Conservation (phyloP, 1,140 invertebrate species). For the Drosophila pectinifera region DNA sequence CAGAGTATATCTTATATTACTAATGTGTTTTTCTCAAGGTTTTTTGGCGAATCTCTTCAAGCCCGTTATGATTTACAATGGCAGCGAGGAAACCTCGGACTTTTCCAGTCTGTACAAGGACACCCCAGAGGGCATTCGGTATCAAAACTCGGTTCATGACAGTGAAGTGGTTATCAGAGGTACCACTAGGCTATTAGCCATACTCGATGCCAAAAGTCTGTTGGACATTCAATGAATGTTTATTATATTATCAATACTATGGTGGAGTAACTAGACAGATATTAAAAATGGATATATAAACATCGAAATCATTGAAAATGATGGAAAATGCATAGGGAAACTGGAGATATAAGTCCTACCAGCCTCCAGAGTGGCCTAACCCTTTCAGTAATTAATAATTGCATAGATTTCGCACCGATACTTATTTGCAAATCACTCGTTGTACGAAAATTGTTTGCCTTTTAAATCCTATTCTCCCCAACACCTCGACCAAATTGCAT, state of each 20-base stretch:
- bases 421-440: neutral
- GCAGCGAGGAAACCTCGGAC: conserved; percentile 38
- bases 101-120: conserved; percentile 53
- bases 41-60: conserved; percentile 39
- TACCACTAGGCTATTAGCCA: conserved; percentile 34
- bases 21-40: conserved; percentile 4
- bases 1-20: no score
- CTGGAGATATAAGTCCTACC: no score
- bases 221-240: conserved; percentile 38
- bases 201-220: conserved; percentile 57
- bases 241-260: neutral
- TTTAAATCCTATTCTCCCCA: neutral
- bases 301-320: no score
- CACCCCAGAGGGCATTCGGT: conserved; percentile 35
- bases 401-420: no score
- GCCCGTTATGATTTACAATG: conserved; percentile 52
- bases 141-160: conserved; percentile 46
- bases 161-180: conserved; percentile 25
- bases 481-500: neutral
- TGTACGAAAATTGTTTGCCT: neutral
- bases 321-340: no score
- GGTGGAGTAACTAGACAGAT: no score
- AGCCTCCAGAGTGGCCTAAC: no score
- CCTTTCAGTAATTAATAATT: no score
- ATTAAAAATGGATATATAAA: no score